Conservation (phyloP, 2,888 invertebrate species). For the Subacronicta megacephala region DNA sequence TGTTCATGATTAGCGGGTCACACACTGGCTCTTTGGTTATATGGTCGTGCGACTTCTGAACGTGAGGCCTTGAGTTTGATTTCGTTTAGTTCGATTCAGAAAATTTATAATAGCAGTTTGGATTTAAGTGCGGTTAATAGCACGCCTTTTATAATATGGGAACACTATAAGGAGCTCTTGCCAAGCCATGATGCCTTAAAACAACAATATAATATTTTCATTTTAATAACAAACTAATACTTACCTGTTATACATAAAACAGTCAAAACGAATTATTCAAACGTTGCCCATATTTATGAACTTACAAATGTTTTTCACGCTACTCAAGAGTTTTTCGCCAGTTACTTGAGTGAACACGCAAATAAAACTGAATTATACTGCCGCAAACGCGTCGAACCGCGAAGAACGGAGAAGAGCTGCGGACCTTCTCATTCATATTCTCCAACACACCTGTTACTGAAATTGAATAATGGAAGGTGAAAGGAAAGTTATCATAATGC, state of each 20-base stretch:
- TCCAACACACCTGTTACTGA: constrained; percentile 78
- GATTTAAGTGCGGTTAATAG: too few relatives aligned
- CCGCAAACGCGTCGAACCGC: constrained; percentile 56
- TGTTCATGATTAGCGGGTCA: neutral
- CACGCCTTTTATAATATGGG: too few relatives aligned
- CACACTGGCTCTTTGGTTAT: too few relatives aligned
- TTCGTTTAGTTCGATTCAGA: too few relatives aligned
- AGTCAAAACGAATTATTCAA: neutral
- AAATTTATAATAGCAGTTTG: too few relatives aligned
- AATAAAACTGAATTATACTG: constrained; percentile 42
- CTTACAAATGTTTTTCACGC: constrained; percentile 26
- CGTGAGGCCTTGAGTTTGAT: too few relatives aligned
- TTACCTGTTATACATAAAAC: too few relatives aligned
- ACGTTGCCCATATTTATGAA: neutral
- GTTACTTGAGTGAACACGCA: constrained; percentile 47
- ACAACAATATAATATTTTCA: too few relatives aligned
- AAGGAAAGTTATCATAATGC: constrained; percentile 85
- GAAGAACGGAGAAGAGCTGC: constrained; percentile 42
- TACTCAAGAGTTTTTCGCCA: constrained; percentile 25
- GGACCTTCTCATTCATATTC: constrained; percentile 80
- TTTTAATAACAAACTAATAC: too few relatives aligned
- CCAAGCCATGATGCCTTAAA: too few relatives aligned
- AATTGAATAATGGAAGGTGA: constrained; percentile 86
- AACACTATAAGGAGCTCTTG: too few relatives aligned
- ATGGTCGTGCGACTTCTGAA: too few relatives aligned